Percentiles rank a stretch among this genome's conserved stretches.
Conservation (phyloP, 30 jellyfish, hydroid and myxozoan genomes). For the Mastigias papua region DNA sequence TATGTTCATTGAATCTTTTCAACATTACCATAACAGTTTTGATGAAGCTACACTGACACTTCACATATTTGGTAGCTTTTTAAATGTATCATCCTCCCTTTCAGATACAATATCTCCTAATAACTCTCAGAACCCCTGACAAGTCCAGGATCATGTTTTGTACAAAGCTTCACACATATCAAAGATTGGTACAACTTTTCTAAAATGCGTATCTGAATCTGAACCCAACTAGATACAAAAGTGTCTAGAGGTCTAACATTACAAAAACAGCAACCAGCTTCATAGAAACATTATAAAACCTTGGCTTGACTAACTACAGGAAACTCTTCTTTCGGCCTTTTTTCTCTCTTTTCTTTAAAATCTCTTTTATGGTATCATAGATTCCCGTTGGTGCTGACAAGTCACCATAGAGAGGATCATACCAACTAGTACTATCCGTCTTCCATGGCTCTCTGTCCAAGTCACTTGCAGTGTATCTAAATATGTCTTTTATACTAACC, state of each 20-base stretch:
- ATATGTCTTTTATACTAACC: conserved; percentile 59
- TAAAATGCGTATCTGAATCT: too few relatives aligned
- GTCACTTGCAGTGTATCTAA: conserved; percentile 63
- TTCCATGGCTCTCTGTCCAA: conserved; percentile 94
- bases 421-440: conserved; percentile 89
- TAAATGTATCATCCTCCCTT: too few relatives aligned
- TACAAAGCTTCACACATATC: too few relatives aligned
- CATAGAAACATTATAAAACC: neutral
- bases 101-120: too few relatives aligned
- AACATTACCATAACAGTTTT: too few relatives aligned
- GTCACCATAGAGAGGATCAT: conserved; percentile 96
- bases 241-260: neutral
- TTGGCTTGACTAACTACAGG: neutral
- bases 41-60: too few relatives aligned
- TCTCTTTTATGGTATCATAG: conserved; percentile 86
- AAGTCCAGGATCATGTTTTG: too few relatives aligned
- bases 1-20: too few relatives aligned
- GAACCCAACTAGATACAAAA: neutral
- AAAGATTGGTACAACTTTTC: too few relatives aligned
- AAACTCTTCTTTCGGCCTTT: conserved; percentile 29
- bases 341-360: conserved; percentile 73
- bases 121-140: too few relatives aligned
- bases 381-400: conserved; percentile 95
- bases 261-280: neutral
- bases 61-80: too few relatives aligned